Conservation (phyloP, 2,888 invertebrate species). For the Metacarcinus magister region DNA sequence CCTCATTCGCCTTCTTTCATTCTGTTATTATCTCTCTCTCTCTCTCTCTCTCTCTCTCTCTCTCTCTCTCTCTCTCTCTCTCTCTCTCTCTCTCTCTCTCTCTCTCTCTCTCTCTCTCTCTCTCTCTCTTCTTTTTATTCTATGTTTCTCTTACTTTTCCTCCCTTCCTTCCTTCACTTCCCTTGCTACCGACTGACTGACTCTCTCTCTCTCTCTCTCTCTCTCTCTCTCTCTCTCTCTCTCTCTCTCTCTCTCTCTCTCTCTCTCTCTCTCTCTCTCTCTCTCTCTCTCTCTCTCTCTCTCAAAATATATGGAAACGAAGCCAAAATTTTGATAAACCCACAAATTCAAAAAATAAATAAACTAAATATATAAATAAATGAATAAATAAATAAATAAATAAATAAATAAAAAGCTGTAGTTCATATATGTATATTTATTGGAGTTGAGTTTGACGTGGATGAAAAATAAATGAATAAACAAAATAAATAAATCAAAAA, state of each 20-base stretch:
- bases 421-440: constrained; percentile 22
- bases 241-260: not conserved
- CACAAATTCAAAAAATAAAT: too few relatives aligned
- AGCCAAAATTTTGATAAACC: too few relatives aligned
- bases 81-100: not conserved
- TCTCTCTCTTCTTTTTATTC: not conserved
- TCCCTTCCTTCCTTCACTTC: not conserved
- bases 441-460: not conserved
- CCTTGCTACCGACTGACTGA: too few relatives aligned
- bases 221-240: not conserved
- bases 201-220: constrained; percentile 20
- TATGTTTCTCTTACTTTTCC: not conserved
- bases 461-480: not conserved
- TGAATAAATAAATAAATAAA: too few relatives aligned
- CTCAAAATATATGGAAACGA: too few relatives aligned
- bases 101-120: constrained; percentile 39
- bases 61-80: not conserved
- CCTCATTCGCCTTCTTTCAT: not conserved
- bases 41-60: constrained; percentile 10
- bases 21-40: not conserved
- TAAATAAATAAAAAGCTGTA: too few relatives aligned
- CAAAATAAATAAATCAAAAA: too few relatives aligned
- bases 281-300: not conserved
- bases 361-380: too few relatives aligned
- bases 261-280: constrained; percentile 11